phyloP scores from a whole-genome alignment of 2,888 invertebrate genomes.

The Panzeria rudis region DNA sequence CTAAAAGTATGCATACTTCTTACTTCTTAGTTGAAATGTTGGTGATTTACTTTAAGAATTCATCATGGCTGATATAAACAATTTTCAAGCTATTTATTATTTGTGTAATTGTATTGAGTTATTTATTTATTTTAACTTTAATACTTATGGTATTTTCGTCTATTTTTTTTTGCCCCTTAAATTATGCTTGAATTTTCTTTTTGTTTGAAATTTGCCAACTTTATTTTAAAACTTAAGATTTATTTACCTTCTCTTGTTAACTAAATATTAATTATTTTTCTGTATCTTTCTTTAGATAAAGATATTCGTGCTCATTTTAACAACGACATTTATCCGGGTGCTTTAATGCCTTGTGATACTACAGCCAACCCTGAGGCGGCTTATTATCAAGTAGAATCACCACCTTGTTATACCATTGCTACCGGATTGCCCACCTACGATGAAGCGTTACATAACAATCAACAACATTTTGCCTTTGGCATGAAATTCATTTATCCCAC shows the following conservation, averaged over 20 bases:
- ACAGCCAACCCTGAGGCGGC: conserved; percentile 76
- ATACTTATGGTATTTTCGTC: not conserved
- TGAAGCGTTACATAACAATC: conserved; percentile 86
- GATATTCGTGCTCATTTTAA: conserved; percentile 81
- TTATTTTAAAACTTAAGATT: not conserved
- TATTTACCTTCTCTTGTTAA: not conserved
- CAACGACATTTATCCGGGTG: conserved; percentile 74
- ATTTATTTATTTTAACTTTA: not conserved
- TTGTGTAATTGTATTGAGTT: no score
- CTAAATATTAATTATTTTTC: conserved; percentile 11
- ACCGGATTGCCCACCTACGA: conserved; percentile 87
- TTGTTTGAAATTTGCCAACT: conserved; percentile 3
- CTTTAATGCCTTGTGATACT: conserved; percentile 76
- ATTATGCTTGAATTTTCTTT: not conserved
- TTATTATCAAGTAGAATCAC: conserved; percentile 84
- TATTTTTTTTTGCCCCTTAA: not conserved
- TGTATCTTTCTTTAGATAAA: conserved; percentile 79
- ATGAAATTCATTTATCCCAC: conserved; percentile 82
- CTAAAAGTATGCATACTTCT: no score
- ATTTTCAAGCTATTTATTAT: no score
- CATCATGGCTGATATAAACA: no score
- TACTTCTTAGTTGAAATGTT: no score
- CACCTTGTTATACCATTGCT: conserved; percentile 87
- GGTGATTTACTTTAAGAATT: no score
- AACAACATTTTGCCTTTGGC: conserved; percentile 82